Conservation (phyloP, 2,113 vertebrate species). For the Nymphicus hollandicus region DNA sequence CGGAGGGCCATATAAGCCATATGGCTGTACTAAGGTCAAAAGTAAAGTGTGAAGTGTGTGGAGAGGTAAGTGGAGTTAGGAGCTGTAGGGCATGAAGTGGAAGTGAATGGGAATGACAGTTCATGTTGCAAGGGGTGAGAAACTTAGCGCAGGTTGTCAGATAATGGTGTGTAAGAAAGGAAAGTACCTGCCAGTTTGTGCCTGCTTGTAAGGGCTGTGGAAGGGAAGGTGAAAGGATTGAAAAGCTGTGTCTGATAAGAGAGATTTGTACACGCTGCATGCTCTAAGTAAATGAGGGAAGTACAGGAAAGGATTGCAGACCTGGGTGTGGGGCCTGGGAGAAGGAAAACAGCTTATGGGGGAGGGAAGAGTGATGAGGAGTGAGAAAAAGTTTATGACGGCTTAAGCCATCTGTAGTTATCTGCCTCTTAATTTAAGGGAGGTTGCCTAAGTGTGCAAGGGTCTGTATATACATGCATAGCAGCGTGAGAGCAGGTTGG, state of each 20-base stretch:
- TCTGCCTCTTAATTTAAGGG: neutral
- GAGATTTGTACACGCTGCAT: neutral
- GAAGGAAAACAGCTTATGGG: neutral
- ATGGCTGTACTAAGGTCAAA: neutral
- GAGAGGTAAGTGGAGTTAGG: neutral
- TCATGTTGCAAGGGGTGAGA: neutral
- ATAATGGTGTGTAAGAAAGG: neutral
- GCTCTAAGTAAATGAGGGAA: neutral
- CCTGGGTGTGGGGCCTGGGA: neutral
- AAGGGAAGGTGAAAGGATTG: neutral
- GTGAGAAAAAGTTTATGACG: neutral
- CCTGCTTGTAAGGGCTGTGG: neutral
- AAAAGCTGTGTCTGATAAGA: neutral
- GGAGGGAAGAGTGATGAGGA: neutral
- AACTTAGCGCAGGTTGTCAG: neutral
- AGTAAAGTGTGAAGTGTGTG: conserved; percentile 9
- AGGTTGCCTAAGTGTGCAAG: neutral
- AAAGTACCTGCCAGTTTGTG: neutral
- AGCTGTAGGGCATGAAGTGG: neutral
- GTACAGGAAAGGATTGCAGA: neutral
- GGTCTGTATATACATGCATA: neutral
- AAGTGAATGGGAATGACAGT: neutral
- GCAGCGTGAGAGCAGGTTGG: neutral
- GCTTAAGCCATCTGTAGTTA: neutral
- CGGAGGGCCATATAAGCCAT: neutral